Conservation (phyloP, 2,888 invertebrate genomes). For the Norana najaformis region DNA sequence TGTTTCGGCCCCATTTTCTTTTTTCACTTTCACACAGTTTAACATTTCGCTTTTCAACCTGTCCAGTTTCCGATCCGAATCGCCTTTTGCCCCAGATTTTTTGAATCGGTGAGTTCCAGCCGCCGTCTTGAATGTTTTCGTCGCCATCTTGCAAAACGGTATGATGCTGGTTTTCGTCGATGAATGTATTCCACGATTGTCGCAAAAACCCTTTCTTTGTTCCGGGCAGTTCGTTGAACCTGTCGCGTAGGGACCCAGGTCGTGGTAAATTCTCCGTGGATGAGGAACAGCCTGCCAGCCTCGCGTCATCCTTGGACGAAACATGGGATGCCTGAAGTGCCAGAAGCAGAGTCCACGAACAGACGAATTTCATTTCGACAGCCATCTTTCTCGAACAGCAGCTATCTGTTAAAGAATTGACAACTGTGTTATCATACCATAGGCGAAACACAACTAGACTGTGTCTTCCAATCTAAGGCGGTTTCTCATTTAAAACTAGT, state of each 20-base stretch:
- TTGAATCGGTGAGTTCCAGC: not conserved
- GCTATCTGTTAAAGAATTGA: not conserved
- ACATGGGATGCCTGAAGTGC: not conserved
- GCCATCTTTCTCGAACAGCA: not conserved
- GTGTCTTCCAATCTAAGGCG: no score
- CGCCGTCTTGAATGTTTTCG: not conserved
- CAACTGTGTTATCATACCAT: not conserved
- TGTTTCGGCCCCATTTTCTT: not conserved
- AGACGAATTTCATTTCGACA: slow-evolving; percentile 13
- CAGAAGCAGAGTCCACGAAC: not conserved
- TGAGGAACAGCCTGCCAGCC: not conserved
- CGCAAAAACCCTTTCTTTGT: not conserved
- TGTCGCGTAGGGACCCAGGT: not conserved
- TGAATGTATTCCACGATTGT: no score
- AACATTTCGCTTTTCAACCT: not conserved
- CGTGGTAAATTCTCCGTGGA: not conserved
- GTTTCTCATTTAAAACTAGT: no score
- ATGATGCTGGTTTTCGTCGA: no score
- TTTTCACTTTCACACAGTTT: not conserved
- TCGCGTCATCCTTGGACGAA: not conserved
- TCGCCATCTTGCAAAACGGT: not conserved
- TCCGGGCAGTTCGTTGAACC: not conserved
- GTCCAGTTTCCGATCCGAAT: slow-evolving; percentile 6
- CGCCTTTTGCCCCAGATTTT: not conserved
- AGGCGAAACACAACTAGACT: no score